Conservation (phyloP, 2,113 vertebrate species). For the Chloropsis cyanopogon region DNA sequence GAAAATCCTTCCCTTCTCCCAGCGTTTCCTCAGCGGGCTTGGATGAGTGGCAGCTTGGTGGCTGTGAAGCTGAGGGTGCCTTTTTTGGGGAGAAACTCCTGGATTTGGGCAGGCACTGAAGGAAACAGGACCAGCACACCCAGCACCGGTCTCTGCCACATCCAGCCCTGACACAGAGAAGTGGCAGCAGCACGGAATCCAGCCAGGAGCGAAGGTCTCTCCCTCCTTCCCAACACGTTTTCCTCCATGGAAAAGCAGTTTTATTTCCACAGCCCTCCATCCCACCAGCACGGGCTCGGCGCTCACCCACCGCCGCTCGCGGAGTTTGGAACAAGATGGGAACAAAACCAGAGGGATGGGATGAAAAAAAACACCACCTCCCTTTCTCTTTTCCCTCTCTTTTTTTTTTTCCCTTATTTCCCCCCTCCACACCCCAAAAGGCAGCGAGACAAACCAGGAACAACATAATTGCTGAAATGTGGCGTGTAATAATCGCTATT, state of each 20-base stretch:
- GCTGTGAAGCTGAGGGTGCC: not conserved
- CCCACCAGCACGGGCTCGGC: not conserved
- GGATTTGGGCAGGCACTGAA: not conserved
- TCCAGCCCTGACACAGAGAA: not conserved
- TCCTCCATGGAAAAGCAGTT: not conserved
- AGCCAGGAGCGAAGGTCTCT: fast-evolving
- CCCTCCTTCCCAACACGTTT: not conserved
- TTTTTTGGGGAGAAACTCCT: not conserved
- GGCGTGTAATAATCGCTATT: slow-evolving; percentile 98
- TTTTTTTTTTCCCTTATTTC: not conserved
- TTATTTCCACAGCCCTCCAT: not conserved
- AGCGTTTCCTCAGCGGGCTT: not conserved
- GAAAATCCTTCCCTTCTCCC: not conserved
- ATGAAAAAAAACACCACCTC: not conserved
- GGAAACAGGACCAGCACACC: not conserved
- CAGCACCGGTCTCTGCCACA: not conserved
- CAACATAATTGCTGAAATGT: slow-evolving; percentile 97
- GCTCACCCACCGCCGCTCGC: not conserved
- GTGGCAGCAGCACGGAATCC: fast-evolving
- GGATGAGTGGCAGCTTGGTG: fast-evolving
- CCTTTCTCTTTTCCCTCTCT: not conserved
- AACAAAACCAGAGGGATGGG: not conserved
- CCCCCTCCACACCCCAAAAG: slow-evolving; percentile 24
- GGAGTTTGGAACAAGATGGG: not conserved
- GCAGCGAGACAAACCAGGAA: slow-evolving; percentile 86